phyloP scores from a whole-genome alignment of 2,113 vertebrate species.

The Channa maculata region DNA sequence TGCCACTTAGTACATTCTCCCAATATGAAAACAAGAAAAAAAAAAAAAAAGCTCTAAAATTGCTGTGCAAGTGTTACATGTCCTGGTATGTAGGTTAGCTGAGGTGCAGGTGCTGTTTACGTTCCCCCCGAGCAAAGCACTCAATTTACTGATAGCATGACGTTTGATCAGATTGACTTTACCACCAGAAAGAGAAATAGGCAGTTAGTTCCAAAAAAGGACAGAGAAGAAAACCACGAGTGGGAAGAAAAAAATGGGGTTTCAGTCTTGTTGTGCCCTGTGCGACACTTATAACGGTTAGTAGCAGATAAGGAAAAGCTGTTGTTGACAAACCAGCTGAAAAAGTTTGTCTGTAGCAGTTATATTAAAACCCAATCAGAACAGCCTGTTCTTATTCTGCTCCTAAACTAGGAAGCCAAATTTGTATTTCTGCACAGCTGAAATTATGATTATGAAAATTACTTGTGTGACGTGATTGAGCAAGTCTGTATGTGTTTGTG shows the following conservation, averaged over 20 bases:
- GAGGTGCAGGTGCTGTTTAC: conserved; percentile 26
- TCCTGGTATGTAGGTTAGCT: background rate
- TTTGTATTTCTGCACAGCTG: conserved; percentile 21
- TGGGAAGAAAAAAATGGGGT: conserved; percentile 6
- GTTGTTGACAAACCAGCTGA: background rate
- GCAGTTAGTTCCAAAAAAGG: conserved; percentile 3
- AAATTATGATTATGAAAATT: background rate
- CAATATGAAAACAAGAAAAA: background rate
- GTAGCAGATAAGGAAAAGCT: background rate
- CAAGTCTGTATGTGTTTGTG: background rate
- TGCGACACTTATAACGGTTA: background rate
- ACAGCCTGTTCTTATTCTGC: conserved; percentile 11
- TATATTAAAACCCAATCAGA: conserved; percentile 4
- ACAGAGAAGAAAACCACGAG: background rate
- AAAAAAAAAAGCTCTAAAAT: background rate
- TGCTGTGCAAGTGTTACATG: no score
- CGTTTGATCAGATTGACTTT: conserved; percentile 18
- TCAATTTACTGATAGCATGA: background rate
- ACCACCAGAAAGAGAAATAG: background rate
- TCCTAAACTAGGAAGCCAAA: conserved; percentile 1
- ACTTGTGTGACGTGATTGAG: background rate
- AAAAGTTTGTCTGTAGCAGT: no score
- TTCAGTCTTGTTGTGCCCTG: background rate
- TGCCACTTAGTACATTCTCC: background rate
- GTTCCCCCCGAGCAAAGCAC: conserved; percentile 21